These are phyloP conservation scores for Pyrocoelia pectoralis DNA, from an alignment of 2,888 invertebrate species.

Conservation along the genomic window DNA sequence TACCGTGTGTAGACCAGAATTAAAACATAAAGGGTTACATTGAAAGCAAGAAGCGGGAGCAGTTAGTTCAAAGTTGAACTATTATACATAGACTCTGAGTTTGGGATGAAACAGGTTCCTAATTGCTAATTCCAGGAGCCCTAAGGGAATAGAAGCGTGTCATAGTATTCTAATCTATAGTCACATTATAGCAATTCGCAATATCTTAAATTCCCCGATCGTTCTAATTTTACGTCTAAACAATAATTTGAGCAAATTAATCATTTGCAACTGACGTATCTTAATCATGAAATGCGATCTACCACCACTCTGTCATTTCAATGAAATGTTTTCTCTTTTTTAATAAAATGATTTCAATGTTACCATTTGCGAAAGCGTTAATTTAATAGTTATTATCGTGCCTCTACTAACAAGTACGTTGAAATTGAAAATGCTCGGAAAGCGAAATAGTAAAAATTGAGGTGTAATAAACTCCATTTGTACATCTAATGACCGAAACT, in stretches of 20 bases:
- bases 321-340: too few relatives aligned
- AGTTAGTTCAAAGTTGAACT: slow-evolving; percentile 40
- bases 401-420: background rate
- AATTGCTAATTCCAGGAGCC: slow-evolving; percentile 44
- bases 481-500: slow-evolving; percentile 32
- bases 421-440: slow-evolving; percentile 7
- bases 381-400: background rate
- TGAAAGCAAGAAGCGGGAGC: slow-evolving; percentile 28
- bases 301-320: too few relatives aligned
- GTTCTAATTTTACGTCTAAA: slow-evolving; percentile 10
- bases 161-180: slow-evolving; percentile 36
- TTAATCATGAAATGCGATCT: too few relatives aligned
- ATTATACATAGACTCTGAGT: slow-evolving; percentile 35
- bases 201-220: slow-evolving; percentile 24
- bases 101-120: slow-evolving; percentile 42
- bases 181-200: slow-evolving; percentile 25
- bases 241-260: slow-evolving; percentile 18
- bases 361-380: background rate
- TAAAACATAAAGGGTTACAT: slow-evolving; percentile 29
- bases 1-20: slow-evolving; percentile 16
- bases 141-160: slow-evolving; percentile 41
- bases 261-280: background rate
- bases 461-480: slow-evolving; percentile 21
- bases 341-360: background rate
- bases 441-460: slow-evolving; percentile 11